Evolutionary conservation across 2,888 invertebrate genomes (phyloP), one percentile per base, ranked within the genome.

Genomic region (Laothoe populi): DNA sequence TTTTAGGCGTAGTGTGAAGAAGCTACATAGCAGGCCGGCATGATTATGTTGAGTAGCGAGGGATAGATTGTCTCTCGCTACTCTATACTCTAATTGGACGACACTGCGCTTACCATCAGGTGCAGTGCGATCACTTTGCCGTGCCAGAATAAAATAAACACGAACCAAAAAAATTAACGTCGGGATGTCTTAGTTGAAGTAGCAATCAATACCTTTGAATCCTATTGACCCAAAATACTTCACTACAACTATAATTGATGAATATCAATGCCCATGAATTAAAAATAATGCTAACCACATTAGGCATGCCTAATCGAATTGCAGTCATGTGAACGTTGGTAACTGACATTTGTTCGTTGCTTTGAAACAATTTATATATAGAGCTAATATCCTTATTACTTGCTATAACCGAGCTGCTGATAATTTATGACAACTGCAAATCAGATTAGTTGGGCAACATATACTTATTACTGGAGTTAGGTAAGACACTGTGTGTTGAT

Each of bases 321-420:
- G 48, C n/a, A 24, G 13, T 26, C 38, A 13, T 48, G 26, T 46
- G 13, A 46, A 46, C 10, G 10, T 26, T 48, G 26, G n/a, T 48
- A 26, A 35, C 10, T 35, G 8, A 10, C 11, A 53, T 16, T 16
- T 16, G 19, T 35, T 19, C 13, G 26, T n/a, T 57, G 16, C 35
- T 31, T 38, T n/a, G 11, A 35, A 35, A 31, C 19, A 57, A 11
- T 53, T 57, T 57, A 57, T 57, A 21, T 19, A 57, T 57, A 35
- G 53, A 49, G 19, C 16, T 35, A 40, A 23, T 57, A 57, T 31
- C 57, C 24, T 38, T 16, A 58, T 40, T 58, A 31, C 35, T 53
- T n/a, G 26, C 44, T 16, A 13, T 46, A 16, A 35, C 31, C 53
- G 8, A 19, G 19, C 19, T 35, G 46, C 10, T n/a, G n/a, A n/a